A percentile compares a stretch with the other conserved stretches of the same genome.
These are phyloP conservation scores for Hanleya hanleyi DNA, from an alignment of 2,888 invertebrate genomes.

Conservation along the genomic window DNA sequence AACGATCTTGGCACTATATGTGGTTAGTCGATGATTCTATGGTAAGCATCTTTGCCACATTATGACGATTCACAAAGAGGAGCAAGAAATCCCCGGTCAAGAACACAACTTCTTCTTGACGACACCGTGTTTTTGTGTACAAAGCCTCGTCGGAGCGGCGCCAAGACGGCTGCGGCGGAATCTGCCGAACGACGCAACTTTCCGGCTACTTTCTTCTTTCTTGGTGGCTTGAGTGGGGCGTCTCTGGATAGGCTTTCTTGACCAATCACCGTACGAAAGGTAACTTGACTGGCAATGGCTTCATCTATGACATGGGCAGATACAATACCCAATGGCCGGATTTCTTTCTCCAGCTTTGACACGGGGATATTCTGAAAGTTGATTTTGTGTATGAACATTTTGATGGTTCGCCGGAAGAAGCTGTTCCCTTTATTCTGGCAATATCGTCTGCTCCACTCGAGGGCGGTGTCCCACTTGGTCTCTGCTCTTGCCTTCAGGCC, in stretches of 20 bases:
- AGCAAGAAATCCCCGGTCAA: no score
- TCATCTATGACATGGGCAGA: not conserved
- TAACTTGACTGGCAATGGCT: not conserved
- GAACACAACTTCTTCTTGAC: no score
- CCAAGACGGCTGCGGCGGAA: not conserved
- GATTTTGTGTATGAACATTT: not conserved
- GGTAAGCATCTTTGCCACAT: no score
- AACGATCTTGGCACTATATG: no score
- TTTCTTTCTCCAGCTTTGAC: not conserved
- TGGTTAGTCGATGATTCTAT: no score
- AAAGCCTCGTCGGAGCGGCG: not conserved
- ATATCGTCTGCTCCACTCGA: slow-evolving; percentile 1
- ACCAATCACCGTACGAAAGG: not conserved
- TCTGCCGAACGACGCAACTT: not conserved
- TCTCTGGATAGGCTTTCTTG: not conserved
- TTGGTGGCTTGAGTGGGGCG: not conserved
- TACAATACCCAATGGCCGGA: not conserved
- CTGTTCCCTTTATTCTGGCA: not conserved
- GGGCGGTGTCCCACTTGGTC: not conserved
- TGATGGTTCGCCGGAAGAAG: slow-evolving; percentile 7
- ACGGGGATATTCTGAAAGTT: not conserved
- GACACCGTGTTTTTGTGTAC: no score
- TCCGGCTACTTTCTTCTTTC: not conserved
- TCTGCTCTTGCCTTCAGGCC: not conserved
- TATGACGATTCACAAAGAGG: no score